Base-by-base conservation (phyloP, 2,797 vertebrate species). In the Chanos chanos region DNA sequence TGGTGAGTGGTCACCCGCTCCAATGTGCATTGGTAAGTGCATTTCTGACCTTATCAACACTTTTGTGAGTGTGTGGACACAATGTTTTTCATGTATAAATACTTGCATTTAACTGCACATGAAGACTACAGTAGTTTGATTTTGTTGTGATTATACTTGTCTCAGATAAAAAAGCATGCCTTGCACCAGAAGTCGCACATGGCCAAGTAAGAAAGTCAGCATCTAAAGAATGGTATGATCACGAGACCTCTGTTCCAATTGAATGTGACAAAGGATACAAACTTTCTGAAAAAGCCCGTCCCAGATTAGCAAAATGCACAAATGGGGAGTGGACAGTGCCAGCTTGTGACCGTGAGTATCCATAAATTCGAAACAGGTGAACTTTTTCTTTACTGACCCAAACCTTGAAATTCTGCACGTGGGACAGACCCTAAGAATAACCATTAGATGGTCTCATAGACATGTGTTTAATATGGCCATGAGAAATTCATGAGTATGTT, bases 21-120 rank as follows among this genome's bases (percentile, higher is more conserved):
- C 83, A 1, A 22, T 39, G 5, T 87, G 84, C 21, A 72, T 83
- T 13, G 8, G 83, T 85, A 49, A 65, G 80, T 68, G 5, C 5
- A 16, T 7, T 7, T 41, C 5, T 19, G 5, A 2, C 18, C 16
- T 18, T 19, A 16, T 39, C n/a, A n/a, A n/a, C n/a, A n/a, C n/a
- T n/a, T n/a, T n/a, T n/a, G n/a, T n/a, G n/a, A n/a, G n/a, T n/a
- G 39, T 39, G 5, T 2, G 16, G n/a, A n/a, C n/a, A n/a, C n/a
- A n/a, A n/a, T n/a, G n/a, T n/a, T n/a, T n/a, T n/a, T n/a, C n/a
- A n/a, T n/a, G n/a, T n/a, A n/a, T n/a, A n/a, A n/a, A n/a, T n/a
- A n/a, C n/a, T n/a, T n/a, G n/a, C n/a, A n/a, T n/a, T n/a, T n/a
- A n/a, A 6, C 1, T 15, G 4, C 15, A 4, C 15, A 4, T 36